Evolutionary conservation across 2,113 vertebrate species (phyloP).

Genomic region (Papio anubis): DNA sequence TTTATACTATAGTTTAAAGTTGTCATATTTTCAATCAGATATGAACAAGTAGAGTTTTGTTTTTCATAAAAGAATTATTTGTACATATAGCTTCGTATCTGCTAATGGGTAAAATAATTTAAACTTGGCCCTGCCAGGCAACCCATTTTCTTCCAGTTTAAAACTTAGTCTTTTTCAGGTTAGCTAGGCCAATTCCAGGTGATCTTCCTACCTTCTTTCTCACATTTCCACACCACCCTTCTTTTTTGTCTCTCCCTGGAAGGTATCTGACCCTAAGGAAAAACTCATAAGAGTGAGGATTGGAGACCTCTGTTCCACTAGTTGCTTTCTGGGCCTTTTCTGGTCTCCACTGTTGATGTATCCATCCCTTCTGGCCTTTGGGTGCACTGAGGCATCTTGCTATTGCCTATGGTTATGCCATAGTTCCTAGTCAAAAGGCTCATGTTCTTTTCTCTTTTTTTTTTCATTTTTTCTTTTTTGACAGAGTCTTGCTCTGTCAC

Average conservation of each 20-base stretch:
- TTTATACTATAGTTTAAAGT: background rate
- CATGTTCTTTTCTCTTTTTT: too few species aligned
- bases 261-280: background rate
- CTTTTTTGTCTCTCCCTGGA: background rate
- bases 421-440: background rate
- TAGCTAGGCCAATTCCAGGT: background rate
- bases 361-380: background rate
- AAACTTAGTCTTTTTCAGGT: background rate
- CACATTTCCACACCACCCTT: background rate
- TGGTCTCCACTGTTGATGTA: background rate
- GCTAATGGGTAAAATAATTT: background rate
- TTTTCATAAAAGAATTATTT: background rate
- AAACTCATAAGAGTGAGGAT: background rate
- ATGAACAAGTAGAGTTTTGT: background rate
- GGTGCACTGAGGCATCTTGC: background rate
- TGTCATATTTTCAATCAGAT: background rate
- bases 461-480: too few species aligned
- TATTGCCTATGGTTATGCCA: background rate
- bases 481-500: too few species aligned
- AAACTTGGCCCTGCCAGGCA: background rate
- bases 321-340: background rate
- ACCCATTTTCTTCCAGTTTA: background rate
- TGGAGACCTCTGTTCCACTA: background rate
- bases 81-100: background rate
- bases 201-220: background rate